These are phyloP conservation scores for Notolepis coatsorum DNA, from an alignment of 2,797 vertebrate genomes.

Conservation along the genomic window DNA sequence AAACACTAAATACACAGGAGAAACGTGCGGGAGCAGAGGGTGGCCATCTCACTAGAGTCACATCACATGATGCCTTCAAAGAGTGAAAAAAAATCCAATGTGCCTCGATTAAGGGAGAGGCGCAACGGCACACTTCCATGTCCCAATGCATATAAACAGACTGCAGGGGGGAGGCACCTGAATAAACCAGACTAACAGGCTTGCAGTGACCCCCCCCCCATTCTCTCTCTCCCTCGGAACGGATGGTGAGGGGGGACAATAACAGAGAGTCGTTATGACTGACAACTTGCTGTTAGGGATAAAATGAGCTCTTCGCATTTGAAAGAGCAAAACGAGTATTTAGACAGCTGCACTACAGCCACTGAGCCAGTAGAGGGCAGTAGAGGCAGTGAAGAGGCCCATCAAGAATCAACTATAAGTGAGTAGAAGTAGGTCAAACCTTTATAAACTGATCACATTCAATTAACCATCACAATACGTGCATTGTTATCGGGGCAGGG, in stretches of 20 bases:
- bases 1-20: neutral
- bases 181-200: slow-evolving; percentile 64
- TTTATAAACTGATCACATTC: slow-evolving; percentile 7
- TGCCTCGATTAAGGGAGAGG: slow-evolving; percentile 51
- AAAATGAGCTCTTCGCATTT: too few species aligned
- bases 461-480: too few species aligned
- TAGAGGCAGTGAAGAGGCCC: slow-evolving; percentile 27
- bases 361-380: slow-evolving; percentile 58
- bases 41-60: neutral
- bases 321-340: too few species aligned
- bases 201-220: slow-evolving; percentile 34
- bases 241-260: slow-evolving; percentile 18
- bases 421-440: slow-evolving; percentile 16
- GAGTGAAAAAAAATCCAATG: slow-evolving; percentile 42
- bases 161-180: slow-evolving; percentile 70
- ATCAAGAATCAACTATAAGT: slow-evolving; percentile 1
- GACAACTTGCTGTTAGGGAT: slow-evolving; percentile 42
- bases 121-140: slow-evolving; percentile 64
- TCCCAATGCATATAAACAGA: slow-evolving; percentile 63
- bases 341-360: slow-evolving; percentile 33
- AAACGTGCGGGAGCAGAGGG: slow-evolving; percentile 15
- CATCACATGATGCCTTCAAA: slow-evolving; percentile 43
- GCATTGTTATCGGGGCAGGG: too few species aligned
- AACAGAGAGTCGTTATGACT: slow-evolving; percentile 33
- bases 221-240: slow-evolving; percentile 24